Percentiles rank a stretch among this genome's conserved stretches.
Evolutionary conservation across 2,797 vertebrate species (phyloP).

Genomic region (Phrynocephalus forsythii): DNA sequence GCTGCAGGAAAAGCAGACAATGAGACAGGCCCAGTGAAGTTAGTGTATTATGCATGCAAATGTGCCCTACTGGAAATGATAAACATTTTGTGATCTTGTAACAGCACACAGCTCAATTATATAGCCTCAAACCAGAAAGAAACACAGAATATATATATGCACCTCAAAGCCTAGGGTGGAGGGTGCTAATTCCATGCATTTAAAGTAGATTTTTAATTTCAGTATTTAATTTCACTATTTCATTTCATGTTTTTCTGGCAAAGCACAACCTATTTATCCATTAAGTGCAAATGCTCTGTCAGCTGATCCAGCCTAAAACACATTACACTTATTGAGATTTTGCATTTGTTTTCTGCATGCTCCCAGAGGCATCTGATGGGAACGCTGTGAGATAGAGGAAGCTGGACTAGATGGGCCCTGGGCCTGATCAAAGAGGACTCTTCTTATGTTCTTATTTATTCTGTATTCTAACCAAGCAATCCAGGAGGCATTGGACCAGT

Average conservation of each 20-base stretch:
- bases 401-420: no score
- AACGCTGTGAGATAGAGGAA: no score
- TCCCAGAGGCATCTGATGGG: no score
- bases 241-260: neutral
- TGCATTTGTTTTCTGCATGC: neutral
- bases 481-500: no score
- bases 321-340: neutral
- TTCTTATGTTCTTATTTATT: neutral
- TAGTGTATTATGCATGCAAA: neutral
- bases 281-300: neutral
- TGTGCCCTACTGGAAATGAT: neutral
- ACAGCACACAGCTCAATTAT: neutral
- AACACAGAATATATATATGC: neutral
- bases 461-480: neutral
- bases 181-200: neutral
- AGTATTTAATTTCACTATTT: neutral
- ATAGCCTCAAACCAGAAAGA: rapidly evolving
- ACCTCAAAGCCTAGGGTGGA: neutral
- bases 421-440: no score
- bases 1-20: neutral
- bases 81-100: neutral
- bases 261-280: neutral
- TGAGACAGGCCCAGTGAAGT: neutral
- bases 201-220: neutral
- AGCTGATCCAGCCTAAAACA: neutral